Conservation (phyloP, 2,113 vertebrate species). For the Gopherus flavomarginatus region DNA sequence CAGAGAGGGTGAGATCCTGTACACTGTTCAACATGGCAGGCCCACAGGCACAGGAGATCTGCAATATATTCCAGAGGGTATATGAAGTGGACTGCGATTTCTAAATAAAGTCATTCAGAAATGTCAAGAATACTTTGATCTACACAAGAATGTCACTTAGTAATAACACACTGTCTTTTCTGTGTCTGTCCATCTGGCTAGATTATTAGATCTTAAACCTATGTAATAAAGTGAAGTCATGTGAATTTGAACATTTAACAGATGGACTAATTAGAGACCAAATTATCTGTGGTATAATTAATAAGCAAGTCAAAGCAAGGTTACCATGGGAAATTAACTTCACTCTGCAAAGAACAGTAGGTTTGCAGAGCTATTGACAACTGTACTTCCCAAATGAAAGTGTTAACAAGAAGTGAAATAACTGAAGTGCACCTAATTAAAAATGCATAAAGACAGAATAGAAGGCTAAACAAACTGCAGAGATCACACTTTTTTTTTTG, state of each 20-base stretch:
- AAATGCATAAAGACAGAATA: neutral
- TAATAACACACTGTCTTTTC: neutral
- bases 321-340: neutral
- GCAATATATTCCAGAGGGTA: neutral
- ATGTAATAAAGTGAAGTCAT: neutral
- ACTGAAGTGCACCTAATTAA: neutral
- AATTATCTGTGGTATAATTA: neutral
- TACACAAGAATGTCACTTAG: neutral
- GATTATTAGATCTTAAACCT: neutral
- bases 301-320: neutral
- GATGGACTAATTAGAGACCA: neutral
- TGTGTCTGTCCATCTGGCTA: neutral
- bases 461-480: neutral
- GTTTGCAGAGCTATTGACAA: neutral
- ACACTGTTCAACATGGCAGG: neutral
- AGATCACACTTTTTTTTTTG: neutral
- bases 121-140: neutral
- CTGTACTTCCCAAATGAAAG: neutral
- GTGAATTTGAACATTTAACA: neutral
- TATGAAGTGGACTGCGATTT: neutral
- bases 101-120: neutral
- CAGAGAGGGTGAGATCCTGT: neutral
- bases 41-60: neutral
- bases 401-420: neutral
- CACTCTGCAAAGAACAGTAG: neutral